Base-by-base conservation (phyloP, 92 coral and sea anemone species). In the Phenganax subtilis region DNA sequence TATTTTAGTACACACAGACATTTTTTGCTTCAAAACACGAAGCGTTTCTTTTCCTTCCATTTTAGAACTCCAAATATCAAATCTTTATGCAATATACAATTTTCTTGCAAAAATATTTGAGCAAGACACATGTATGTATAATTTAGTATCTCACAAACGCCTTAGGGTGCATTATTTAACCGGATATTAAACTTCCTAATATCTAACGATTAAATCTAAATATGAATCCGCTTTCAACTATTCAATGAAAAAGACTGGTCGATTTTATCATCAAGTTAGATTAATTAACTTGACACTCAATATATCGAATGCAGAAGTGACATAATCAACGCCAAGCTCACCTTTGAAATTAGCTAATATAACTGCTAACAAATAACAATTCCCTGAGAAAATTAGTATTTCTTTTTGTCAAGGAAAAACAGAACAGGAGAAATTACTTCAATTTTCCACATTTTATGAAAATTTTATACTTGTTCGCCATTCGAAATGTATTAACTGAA, bases 281-380 rank as follows among this genome's bases (percentile, higher is more conserved):
- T 37, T 37, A 1, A 37, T 37, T 37, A 2, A 37, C 47, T 68
- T 68, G 73, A 28, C 73, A 68, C 47, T 10, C 47, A 15, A 10
- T 7, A 30, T 25, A 68, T 68, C 7, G 20, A 15, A 37, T 68
- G 73, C 12, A 68, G 31, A 12, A 30, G 73, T 68, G 29, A 68
- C 47, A 68, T 68, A 68, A 68, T 68, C 47, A 51, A 64, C 29
- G 70, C 31, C 29, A 53, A 30, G 52, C 73, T 68, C 73, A 68
- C 73, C 73, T 68, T 68, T 68, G 12, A 37, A 68, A 68, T 30
- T 68, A 12, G 73, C 15, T 53, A 30, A 30, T 37, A 68, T 30
- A 68, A 68, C 73, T n/a, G 70, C 29, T 64, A 64, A 64, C 9
- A 64, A 64, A 64, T 64, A 64, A 20, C 29, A 64, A 64, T 8